These are phyloP conservation scores for Petromus typicus DNA, from an alignment of 2,113 vertebrate genomes.

Conservation along the genomic window DNA sequence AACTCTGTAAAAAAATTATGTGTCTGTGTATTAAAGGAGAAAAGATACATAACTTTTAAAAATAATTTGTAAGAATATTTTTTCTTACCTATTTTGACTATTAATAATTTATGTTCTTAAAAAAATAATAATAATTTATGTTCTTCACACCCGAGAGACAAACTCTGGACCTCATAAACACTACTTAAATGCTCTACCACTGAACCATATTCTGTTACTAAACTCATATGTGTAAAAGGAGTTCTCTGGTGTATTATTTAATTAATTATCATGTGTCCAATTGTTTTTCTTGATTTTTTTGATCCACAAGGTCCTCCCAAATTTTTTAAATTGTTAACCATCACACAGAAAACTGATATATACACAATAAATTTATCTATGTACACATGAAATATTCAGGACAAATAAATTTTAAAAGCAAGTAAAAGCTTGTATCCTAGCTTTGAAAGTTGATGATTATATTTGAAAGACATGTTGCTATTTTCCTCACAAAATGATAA, in stretches of 20 bases:
- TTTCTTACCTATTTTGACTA: not conserved
- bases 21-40: not conserved
- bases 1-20: not conserved
- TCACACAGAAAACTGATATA: not conserved
- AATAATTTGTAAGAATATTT: not conserved
- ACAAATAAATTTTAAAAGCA: not conserved
- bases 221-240: not conserved
- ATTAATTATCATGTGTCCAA: not conserved
- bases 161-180: not conserved
- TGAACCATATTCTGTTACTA: not conserved
- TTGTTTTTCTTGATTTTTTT: conserved; percentile 5
- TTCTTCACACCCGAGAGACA: not conserved
- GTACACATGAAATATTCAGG: not conserved
- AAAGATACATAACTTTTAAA: not conserved
- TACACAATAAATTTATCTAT: no score
- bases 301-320: not conserved
- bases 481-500: not conserved
- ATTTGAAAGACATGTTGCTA: not conserved
- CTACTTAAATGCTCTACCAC: not conserved
- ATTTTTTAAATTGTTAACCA: not conserved
- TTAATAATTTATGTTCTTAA: not conserved
- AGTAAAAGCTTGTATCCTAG: not conserved
- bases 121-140: not conserved
- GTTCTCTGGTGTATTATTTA: not conserved
- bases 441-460: not conserved